A percentile compares a stretch with the other conserved stretches of the same genome.
Evolutionary conservation across 2,888 invertebrate genomes (phyloP).

Genomic region (Clusia tigrina): DNA sequence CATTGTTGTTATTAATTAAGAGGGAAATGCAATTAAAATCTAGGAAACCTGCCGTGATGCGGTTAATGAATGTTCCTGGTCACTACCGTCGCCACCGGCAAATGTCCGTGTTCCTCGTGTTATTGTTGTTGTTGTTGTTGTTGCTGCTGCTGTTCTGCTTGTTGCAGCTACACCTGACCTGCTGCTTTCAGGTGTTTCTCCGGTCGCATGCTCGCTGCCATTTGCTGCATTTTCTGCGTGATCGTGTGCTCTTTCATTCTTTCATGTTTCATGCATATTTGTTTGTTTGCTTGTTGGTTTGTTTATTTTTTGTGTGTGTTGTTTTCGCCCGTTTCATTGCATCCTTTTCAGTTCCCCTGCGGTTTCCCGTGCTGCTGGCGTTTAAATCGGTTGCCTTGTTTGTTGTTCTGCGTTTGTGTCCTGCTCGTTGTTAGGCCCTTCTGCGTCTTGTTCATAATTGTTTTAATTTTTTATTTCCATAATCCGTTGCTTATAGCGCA

Average conservation of each 20-base stretch:
- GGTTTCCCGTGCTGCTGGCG: neutral
- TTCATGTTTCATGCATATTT: neutral
- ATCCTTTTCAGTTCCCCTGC: neutral
- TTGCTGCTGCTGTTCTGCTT: neutral
- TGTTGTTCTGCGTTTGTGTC: neutral
- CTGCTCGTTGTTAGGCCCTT: neutral
- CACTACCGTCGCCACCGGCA: neutral
- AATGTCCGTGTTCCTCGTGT: neutral
- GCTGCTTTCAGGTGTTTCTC: neutral
- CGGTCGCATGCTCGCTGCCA: neutral
- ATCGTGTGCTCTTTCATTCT: neutral
- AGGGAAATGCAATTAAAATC: slow-evolving; percentile 10
- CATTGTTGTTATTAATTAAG: slow-evolving; percentile 11
- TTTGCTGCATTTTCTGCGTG: neutral
- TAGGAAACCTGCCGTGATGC: slow-evolving; percentile 6
- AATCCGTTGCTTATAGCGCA: neutral
- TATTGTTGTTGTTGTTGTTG: neutral
- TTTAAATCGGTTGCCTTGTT: neutral
- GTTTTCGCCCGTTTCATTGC: neutral
- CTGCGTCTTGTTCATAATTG: neutral
- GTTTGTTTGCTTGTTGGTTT: neutral
- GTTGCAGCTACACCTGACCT: neutral
- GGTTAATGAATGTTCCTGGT: slow-evolving; percentile 2
- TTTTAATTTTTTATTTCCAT: neutral
- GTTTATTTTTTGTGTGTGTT: neutral